Percentiles rank a stretch among this genome's conserved stretches.
Evolutionary conservation across 2,113 vertebrate species (phyloP).

Genomic region (Sinosuthora webbiana): DNA sequence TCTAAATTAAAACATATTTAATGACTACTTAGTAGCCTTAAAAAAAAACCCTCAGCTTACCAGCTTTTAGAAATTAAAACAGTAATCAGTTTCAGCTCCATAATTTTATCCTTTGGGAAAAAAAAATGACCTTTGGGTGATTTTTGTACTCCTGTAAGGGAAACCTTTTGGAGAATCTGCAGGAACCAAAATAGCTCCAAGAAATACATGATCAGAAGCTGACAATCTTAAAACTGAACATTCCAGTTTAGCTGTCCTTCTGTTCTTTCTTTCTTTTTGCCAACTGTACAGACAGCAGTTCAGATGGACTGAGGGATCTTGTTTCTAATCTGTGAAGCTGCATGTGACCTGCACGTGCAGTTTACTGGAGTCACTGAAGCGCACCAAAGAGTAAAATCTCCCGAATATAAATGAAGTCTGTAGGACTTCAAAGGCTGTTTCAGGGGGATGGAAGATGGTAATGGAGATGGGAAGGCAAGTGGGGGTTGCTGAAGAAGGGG

Average conservation of each 20-base stretch:
- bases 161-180: background rate
- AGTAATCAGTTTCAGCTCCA: background rate
- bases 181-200: background rate
- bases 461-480: background rate
- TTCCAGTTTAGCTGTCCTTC: background rate
- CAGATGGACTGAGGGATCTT: background rate
- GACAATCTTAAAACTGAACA: background rate
- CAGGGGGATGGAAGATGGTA: background rate
- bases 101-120: background rate
- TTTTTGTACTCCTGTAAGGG: background rate
- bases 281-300: accelerated
- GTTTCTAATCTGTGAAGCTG: background rate
- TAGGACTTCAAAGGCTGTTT: background rate
- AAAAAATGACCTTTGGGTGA: background rate
- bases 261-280: background rate
- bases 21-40: background rate
- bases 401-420: background rate
- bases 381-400: background rate
- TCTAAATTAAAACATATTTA: slow-evolving; percentile 18
- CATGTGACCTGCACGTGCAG: background rate
- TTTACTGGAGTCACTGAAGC: background rate
- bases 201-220: accelerated
- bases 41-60: background rate
- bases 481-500: background rate
- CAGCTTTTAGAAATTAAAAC: slow-evolving; percentile 4